These are phyloP conservation scores for Tupiocoris notatus DNA, from an alignment of 2,888 invertebrate species.

Conservation along the genomic window DNA sequence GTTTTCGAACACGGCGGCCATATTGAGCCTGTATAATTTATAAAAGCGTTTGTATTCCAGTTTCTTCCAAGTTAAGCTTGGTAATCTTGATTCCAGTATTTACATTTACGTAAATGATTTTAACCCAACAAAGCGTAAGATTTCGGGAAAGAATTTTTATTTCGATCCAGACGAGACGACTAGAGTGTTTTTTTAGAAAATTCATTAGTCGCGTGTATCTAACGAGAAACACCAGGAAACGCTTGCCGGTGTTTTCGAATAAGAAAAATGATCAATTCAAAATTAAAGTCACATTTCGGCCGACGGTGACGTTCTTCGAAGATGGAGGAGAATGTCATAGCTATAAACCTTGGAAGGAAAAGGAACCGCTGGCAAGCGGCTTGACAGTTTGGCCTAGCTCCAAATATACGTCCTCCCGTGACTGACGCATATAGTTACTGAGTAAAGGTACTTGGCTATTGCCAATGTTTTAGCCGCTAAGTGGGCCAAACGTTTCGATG, in stretches of 20 bases:
- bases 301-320: slow-evolving; percentile 3
- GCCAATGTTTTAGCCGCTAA: background rate
- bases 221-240: background rate
- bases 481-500: too few species aligned
- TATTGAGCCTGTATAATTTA: too few species aligned
- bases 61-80: too few species aligned
- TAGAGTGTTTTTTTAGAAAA: too few species aligned
- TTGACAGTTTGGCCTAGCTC: slow-evolving; percentile 10
- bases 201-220: too few species aligned
- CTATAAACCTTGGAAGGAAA: slow-evolving; percentile 3
- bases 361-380: slow-evolving; percentile 25
- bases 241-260: background rate
- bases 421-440: background rate
- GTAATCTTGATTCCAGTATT: too few species aligned
- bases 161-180: too few species aligned
- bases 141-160: too few species aligned
- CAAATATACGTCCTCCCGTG: background rate
- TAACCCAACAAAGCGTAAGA: too few species aligned
- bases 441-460: background rate
- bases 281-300: slow-evolving; percentile 20
- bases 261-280: background rate
- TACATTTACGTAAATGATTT: too few species aligned
- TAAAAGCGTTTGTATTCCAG: too few species aligned
- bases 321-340: slow-evolving; percentile 19
- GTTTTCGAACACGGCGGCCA: too few species aligned